Percentiles rank a stretch among this genome's conserved stretches.
Evolutionary conservation across 1,140 invertebrate species (phyloP).

Genomic region (Drosophila nannoptera): DNA sequence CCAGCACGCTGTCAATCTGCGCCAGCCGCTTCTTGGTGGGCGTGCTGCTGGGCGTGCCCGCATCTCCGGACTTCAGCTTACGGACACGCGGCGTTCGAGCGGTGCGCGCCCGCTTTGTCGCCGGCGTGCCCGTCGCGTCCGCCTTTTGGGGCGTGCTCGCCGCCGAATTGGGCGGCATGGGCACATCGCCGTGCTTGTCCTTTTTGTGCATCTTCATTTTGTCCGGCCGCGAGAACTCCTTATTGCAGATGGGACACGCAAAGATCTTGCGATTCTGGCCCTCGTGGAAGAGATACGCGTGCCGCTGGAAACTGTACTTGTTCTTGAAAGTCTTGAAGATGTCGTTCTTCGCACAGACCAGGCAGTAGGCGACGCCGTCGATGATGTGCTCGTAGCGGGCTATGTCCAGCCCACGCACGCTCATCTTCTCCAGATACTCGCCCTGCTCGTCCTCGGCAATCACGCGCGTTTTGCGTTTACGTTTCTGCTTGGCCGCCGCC

Average conservation of each 20-base stretch:
- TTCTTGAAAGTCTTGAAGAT: conserved; percentile 95
- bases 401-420: conserved; percentile 90
- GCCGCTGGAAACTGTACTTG: conserved; percentile 95
- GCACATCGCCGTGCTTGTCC: conserved; percentile 85
- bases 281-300: conserved; percentile 94
- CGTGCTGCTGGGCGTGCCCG: conserved; percentile 47
- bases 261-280: conserved; percentile 94
- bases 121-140: conserved; percentile 37
- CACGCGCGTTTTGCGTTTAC: conserved; percentile 86
- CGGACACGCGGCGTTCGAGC: conserved; percentile 61
- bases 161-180: conserved; percentile 47
- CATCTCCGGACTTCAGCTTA: conserved; percentile 53
- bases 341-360: conserved; percentile 92
- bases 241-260: conserved; percentile 92
- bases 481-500: conserved; percentile 80
- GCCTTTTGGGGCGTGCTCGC: conserved; percentile 53
- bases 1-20: conserved; percentile 73
- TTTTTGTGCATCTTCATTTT: conserved; percentile 97
- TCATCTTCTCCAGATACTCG: conserved; percentile 93
- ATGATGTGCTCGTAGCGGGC: conserved; percentile 93
- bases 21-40: conserved; percentile 67
- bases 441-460: conserved; percentile 90
- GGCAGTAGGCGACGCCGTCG: conserved; percentile 93
- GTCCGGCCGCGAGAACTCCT: conserved; percentile 93
- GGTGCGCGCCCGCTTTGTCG: conserved; percentile 56